A percentile compares a stretch with the other conserved stretches of the same genome.
Conservation (phyloP, 2,888 invertebrate species). For the Abscondita cerata region DNA sequence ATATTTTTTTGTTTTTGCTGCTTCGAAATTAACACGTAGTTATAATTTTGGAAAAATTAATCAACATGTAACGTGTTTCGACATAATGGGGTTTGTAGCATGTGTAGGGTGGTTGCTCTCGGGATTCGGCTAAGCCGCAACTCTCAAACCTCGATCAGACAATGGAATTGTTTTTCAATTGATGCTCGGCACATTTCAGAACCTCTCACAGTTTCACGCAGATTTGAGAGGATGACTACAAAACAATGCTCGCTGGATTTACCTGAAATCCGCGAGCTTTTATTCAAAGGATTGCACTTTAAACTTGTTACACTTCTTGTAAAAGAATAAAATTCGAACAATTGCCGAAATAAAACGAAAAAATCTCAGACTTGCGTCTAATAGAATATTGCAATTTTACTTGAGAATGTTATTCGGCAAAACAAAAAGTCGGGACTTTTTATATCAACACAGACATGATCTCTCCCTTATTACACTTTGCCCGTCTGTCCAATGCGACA, state of each 20-base stretch:
- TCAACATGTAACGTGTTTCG: conserved; percentile 11
- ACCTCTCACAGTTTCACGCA: conserved; percentile 40
- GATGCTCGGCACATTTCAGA: conserved; percentile 40
- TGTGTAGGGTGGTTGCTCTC: conserved; percentile 26
- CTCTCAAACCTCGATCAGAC: conserved; percentile 37
- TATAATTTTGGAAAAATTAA: background rate
- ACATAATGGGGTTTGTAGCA: conserved; percentile 32
- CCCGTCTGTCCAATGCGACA: conserved; percentile 47
- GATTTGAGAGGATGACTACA: conserved; percentile 39
- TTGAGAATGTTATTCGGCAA: conserved; percentile 32
- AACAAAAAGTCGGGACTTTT: conserved; percentile 32
- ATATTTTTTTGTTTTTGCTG: background rate
- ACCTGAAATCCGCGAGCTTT: conserved; percentile 41
- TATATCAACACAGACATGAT: conserved; percentile 40
- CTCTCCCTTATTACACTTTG: conserved; percentile 40
- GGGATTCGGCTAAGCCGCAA: conserved; percentile 37
- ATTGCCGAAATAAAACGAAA: conserved; percentile 30
- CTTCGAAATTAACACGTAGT: too few relatives aligned
- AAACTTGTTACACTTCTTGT: conserved; percentile 43
- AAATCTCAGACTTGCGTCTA: conserved; percentile 16
- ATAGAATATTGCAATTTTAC: conserved; percentile 38
- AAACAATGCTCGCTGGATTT: conserved; percentile 43
- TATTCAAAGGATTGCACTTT: conserved; percentile 44
- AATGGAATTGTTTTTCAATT: conserved; percentile 43
- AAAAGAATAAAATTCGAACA: conserved; percentile 31